A percentile compares a stretch with the other conserved stretches of the same genome.
These are phyloP conservation scores for Leptodactylus fallax DNA, from an alignment of 2,797 vertebrate genomes.

Conservation along the genomic window DNA sequence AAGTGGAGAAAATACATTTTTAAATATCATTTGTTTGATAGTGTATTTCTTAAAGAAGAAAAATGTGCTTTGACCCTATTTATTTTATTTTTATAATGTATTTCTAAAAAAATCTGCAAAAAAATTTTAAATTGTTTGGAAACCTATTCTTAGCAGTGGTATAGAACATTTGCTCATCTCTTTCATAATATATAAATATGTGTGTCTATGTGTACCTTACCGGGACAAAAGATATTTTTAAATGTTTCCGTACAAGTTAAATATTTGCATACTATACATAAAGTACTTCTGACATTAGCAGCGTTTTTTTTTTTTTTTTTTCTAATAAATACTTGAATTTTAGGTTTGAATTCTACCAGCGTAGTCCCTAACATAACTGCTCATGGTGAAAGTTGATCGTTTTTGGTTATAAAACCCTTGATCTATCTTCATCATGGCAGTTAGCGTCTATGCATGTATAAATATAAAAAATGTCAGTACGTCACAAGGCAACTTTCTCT, in stretches of 20 bases:
- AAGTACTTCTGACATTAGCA: conserved; percentile 26
- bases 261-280: conserved; percentile 2
- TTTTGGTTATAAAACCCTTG: neutral
- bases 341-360: neutral
- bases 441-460: neutral
- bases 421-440: neutral
- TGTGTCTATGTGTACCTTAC: neutral
- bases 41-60: no score
- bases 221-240: neutral
- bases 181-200: conserved; percentile 8
- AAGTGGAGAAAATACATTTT: no score
- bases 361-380: neutral
- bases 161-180: conserved; percentile 5
- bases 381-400: neutral
- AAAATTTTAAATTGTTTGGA: neutral
- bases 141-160: neutral
- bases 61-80: no score
- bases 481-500: conserved; percentile 16
- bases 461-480: neutral
- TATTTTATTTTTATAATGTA: no score
- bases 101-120: no score
- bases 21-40: no score
- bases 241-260: neutral
- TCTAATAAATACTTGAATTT: conserved; percentile 1
- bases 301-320: neutral